Conservation (phyloP, 2,113 vertebrate species). For the Lethenteron camtschaticum region DNA sequence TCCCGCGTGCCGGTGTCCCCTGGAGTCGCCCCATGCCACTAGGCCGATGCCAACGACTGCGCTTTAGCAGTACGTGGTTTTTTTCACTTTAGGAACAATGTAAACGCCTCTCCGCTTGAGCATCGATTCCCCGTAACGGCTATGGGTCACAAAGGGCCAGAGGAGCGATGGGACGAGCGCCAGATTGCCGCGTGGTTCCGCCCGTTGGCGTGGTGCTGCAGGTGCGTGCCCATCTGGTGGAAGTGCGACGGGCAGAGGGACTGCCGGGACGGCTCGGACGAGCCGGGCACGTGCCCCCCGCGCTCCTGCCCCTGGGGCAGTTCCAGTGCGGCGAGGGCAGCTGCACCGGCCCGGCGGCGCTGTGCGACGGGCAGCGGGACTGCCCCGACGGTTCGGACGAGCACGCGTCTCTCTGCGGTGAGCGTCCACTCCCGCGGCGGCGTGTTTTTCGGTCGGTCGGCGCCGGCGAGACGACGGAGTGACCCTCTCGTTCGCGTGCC, state of each 20-base stretch:
- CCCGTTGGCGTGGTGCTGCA: slow-evolving; percentile 15
- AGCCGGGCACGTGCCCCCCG: slow-evolving; percentile 19
- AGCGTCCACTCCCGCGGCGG: slow-evolving; percentile 10
- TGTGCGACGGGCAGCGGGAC: slow-evolving; percentile 20
- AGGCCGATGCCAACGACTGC: no score
- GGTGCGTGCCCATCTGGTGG: slow-evolving; percentile 31
- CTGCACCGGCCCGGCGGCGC: slow-evolving; percentile 22
- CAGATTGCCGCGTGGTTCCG: no score
- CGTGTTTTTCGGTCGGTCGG: not conserved
- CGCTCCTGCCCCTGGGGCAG: slow-evolving; percentile 21
- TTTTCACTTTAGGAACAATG: no score
- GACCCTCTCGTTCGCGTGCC: not conserved
- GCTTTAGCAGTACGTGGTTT: no score
- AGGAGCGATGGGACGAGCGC: no score
- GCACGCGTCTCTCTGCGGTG: slow-evolving; percentile 30
- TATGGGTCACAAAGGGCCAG: no score
- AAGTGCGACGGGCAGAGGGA: slow-evolving; percentile 41
- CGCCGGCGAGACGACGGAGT: not conserved
- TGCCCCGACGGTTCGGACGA: slow-evolving; percentile 28
- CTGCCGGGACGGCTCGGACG: slow-evolving; percentile 48
- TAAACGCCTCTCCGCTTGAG: no score
- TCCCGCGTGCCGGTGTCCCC: not conserved
- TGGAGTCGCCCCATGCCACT: no score
- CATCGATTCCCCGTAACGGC: no score
- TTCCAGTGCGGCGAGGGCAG: slow-evolving; percentile 27